Evolutionary conservation across 1,140 invertebrate species (phyloP).

Genomic region (Halotydeus destructor): DNA sequence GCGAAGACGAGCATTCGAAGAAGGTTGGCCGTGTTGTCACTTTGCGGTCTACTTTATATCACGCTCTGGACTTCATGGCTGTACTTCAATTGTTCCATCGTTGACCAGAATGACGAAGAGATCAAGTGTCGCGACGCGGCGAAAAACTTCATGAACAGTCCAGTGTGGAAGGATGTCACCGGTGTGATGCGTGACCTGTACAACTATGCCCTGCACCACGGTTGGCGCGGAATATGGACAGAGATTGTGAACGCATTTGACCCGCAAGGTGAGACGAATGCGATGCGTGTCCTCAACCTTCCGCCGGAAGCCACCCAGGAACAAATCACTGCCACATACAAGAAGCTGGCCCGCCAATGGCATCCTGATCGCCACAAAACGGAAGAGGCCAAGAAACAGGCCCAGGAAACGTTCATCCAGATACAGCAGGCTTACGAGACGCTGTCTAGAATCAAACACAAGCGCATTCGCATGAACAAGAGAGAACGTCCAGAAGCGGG

Average conservation of each 20-base stretch:
- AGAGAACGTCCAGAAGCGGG: no score
- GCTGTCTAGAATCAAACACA: constrained; percentile 51
- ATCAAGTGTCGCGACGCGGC: constrained; percentile 56
- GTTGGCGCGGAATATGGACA: constrained; percentile 56
- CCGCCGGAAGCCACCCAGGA: constrained; percentile 40
- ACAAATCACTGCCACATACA: constrained; percentile 59
- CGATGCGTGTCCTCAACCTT: constrained; percentile 43
- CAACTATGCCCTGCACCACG: constrained; percentile 47
- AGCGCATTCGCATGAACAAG: constrained; percentile 7
- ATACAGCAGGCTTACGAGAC: constrained; percentile 80
- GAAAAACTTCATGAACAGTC: constrained; percentile 70
- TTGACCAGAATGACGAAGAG: constrained; percentile 65
- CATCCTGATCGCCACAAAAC: constrained; percentile 81
- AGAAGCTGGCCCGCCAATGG: constrained; percentile 56
- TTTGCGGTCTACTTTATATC: constrained; percentile 42
- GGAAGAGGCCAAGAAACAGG: constrained; percentile 29
- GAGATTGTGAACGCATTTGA: constrained; percentile 61
- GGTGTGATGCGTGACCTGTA: constrained; percentile 50
- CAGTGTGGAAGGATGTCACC: constrained; percentile 48
- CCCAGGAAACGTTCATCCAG: constrained; percentile 72
- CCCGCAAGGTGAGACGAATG: constrained; percentile 68
- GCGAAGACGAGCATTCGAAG: constrained; percentile 24
- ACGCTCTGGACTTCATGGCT: constrained; percentile 51
- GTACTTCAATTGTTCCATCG: constrained; percentile 71
- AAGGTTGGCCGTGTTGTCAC: constrained; percentile 27